These are phyloP conservation scores for Varanus komodoensis DNA, from an alignment of 2,113 vertebrate species.

Conservation along the genomic window DNA sequence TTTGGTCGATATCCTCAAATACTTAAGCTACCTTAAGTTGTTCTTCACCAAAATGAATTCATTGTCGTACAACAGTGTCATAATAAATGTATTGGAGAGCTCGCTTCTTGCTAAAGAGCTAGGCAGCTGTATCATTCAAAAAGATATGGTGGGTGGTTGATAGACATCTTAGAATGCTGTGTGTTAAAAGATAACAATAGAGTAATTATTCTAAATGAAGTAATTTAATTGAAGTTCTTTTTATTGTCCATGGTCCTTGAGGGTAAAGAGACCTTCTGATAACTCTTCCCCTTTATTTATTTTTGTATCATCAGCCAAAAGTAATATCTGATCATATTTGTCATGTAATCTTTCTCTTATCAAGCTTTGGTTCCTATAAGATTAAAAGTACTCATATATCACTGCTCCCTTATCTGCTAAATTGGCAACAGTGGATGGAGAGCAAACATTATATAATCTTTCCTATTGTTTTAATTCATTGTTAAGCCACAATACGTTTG, in stretches of 20 bases:
- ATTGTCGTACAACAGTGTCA: background rate
- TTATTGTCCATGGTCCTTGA: background rate
- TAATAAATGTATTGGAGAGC: background rate
- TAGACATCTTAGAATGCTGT: background rate
- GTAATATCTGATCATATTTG: slow-evolving; percentile 45
- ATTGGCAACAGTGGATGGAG: slow-evolving; percentile 17
- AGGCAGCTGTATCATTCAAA: background rate
- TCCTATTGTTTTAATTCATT: slow-evolving; percentile 18
- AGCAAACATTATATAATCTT: slow-evolving; percentile 50
- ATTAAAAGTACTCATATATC: slow-evolving; percentile 51
- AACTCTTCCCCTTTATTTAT: slow-evolving; percentile 14
- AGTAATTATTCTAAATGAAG: slow-evolving; percentile 30
- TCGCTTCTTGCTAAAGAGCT: background rate
- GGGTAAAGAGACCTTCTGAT: background rate
- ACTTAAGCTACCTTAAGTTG: background rate
- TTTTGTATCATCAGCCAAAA: slow-evolving; percentile 48
- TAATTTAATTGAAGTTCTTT: slow-evolving; percentile 3
- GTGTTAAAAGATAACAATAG: accelerated
- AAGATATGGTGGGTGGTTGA: slow-evolving; percentile 8
- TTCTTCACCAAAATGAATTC: background rate
- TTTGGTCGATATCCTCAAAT: background rate
- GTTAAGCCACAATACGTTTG: slow-evolving; percentile 35
- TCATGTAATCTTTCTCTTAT: slow-evolving; percentile 52
- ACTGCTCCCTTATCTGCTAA: slow-evolving; percentile 39
- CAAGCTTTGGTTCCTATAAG: slow-evolving; percentile 27